These are phyloP conservation scores for Drosophila pallidifrons DNA, from an alignment of 1,140 invertebrate species.

Conservation along the genomic window DNA sequence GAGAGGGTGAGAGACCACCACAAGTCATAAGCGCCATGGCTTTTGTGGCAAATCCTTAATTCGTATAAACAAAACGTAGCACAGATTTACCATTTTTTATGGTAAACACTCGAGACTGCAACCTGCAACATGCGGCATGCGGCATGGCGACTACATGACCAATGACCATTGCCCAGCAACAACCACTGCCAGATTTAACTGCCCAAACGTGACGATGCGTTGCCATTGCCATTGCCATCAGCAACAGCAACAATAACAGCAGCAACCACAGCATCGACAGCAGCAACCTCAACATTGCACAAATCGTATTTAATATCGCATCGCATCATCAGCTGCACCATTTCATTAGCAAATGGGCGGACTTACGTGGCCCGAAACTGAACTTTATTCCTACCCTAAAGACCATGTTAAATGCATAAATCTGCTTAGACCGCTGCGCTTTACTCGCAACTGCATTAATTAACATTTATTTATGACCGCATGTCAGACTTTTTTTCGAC, in stretches of 20 bases:
- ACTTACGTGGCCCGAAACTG: slow-evolving; percentile 1
- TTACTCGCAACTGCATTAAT: background rate
- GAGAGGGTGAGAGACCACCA: background rate
- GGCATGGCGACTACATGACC: slow-evolving; percentile 16
- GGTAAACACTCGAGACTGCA: slow-evolving; percentile 60
- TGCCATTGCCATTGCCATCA: slow-evolving; percentile 23
- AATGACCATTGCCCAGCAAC: slow-evolving; percentile 55
- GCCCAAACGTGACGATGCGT: slow-evolving; percentile 62
- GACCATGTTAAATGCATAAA: slow-evolving; percentile 10
- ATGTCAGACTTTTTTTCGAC: background rate
- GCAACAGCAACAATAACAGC: no score
- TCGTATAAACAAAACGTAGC: slow-evolving; percentile 57
- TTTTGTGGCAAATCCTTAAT: slow-evolving; percentile 1
- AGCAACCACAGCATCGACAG: slow-evolving; percentile 12
- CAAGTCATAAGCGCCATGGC: slow-evolving; percentile 56
- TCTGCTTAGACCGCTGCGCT: background rate
- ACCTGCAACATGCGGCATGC: slow-evolving; percentile 1
- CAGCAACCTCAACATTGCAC: slow-evolving; percentile 15
- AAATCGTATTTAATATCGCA: slow-evolving; percentile 36
- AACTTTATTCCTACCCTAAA: background rate
- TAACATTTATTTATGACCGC: slow-evolving; percentile 5
- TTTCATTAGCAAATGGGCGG: slow-evolving; percentile 38
- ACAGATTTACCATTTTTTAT: slow-evolving; percentile 80
- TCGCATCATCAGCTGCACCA: slow-evolving; percentile 22
- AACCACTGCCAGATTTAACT: slow-evolving; percentile 59